A percentile compares a stretch with the other conserved stretches of the same genome.
Conservation (phyloP, 1,140 invertebrate species). For the Littorina saxatilis region DNA sequence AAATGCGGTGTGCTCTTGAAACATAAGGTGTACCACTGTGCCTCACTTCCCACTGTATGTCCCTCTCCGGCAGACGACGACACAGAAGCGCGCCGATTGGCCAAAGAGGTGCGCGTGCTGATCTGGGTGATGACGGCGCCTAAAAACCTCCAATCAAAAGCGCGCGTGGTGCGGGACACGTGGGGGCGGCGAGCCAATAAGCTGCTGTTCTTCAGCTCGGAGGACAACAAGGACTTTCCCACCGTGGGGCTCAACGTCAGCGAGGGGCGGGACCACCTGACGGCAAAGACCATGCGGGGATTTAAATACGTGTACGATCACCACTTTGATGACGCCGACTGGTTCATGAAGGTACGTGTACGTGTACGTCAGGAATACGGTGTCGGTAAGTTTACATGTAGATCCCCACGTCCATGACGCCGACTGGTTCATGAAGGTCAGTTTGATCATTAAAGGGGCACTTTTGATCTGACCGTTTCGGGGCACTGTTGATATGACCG, state of each 20-base stretch:
- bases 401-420: no score
- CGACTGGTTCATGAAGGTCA: constrained; percentile 75
- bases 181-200: constrained; percentile 93
- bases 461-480: no score
- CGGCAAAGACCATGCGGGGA: constrained; percentile 78
- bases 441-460: no score
- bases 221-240: constrained; percentile 60
- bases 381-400: no score
- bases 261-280: constrained; percentile 65
- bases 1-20: no score
- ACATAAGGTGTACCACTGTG: no score
- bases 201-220: constrained; percentile 63
- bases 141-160: constrained; percentile 91
- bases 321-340: constrained; percentile 68
- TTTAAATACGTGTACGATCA: constrained; percentile 81
- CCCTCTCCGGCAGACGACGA: constrained; percentile 74
- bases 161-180: constrained; percentile 92
- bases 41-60: no score
- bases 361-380: no score
- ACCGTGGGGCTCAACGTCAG: constrained; percentile 63
- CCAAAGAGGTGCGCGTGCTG: constrained; percentile 82
- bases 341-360: no score
- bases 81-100: constrained; percentile 83
- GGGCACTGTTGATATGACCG: no score
- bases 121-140: constrained; percentile 98